Evolutionary conservation across 2,888 invertebrate species (phyloP).

Genomic region (Cephus sareptanus): DNA sequence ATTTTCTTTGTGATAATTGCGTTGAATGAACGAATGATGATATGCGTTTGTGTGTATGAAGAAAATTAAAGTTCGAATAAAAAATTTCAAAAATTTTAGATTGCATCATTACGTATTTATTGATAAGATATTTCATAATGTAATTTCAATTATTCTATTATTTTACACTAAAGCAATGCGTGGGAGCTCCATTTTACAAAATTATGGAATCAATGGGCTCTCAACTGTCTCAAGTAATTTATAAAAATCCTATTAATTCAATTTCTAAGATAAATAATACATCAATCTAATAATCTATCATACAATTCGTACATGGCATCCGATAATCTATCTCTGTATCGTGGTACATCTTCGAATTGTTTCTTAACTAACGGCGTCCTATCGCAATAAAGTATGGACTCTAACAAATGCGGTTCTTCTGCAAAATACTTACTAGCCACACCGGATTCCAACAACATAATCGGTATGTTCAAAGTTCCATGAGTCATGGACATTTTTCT

Average conservation of each 20-base stretch:
- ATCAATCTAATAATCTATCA: conserved; percentile 19
- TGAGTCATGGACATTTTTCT: conserved; percentile 41
- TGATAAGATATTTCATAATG: not conserved
- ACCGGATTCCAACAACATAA: conserved; percentile 45
- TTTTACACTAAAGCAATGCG: not conserved
- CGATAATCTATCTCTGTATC: conserved; percentile 43
- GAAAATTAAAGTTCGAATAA: not conserved
- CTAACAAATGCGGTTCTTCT: conserved; percentile 37
- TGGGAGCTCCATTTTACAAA: no score
- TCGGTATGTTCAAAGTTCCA: conserved; percentile 46
- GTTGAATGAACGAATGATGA: not conserved
- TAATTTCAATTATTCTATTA: not conserved
- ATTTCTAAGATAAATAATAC: not conserved
- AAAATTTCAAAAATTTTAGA: not conserved
- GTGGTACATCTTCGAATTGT: conserved; percentile 36
- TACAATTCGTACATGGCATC: conserved; percentile 47
- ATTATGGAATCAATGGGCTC: no score
- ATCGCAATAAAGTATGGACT: conserved; percentile 44
- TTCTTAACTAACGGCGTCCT: conserved; percentile 44
- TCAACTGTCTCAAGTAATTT: not conserved
- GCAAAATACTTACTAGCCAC: conserved; percentile 45
- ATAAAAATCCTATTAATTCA: not conserved
- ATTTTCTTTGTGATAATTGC: not conserved
- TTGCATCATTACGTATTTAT: not conserved
- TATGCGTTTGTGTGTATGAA: not conserved